These are phyloP conservation scores for Epirrhoe alternata DNA, from an alignment of 2,888 invertebrate genomes.

Conservation along the genomic window DNA sequence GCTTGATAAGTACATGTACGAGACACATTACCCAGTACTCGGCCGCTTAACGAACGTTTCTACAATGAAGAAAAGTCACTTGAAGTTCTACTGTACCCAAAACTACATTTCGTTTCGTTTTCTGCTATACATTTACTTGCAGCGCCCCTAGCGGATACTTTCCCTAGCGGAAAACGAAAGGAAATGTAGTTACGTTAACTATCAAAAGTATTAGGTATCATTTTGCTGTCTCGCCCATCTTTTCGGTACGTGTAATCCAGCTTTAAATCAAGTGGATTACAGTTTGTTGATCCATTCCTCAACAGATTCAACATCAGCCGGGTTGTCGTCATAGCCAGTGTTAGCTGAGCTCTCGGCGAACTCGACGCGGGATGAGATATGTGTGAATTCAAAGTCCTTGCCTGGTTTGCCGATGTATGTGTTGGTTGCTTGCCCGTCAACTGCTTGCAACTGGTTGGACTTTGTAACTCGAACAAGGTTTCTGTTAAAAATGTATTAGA, in stretches of 20 bases:
- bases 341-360: conserved; percentile 88
- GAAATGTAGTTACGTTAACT: too few relatives aligned
- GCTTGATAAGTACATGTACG: too few relatives aligned
- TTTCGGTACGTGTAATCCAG: neutral
- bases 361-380: conserved; percentile 88
- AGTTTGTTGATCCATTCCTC: conserved; percentile 90
- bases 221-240: too few relatives aligned
- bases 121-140: too few relatives aligned
- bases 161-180: too few relatives aligned
- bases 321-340: conserved; percentile 83
- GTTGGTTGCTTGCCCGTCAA: conserved; percentile 87
- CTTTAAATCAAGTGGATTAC: conserved; percentile 46
- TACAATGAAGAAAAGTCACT: too few relatives aligned
- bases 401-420: conserved; percentile 90
- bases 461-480: conserved; percentile 94
- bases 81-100: too few relatives aligned
- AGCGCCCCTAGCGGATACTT: too few relatives aligned
- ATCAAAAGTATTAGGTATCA: too few relatives aligned
- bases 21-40: too few relatives aligned
- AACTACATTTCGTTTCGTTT: too few relatives aligned
- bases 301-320: conserved; percentile 87
- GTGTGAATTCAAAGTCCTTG: conserved; percentile 93
- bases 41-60: too few relatives aligned
- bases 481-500: conserved; percentile 75
- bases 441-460: conserved; percentile 91